Conservation (phyloP, 2,113 vertebrate species). For the Trinectes maculatus region DNA sequence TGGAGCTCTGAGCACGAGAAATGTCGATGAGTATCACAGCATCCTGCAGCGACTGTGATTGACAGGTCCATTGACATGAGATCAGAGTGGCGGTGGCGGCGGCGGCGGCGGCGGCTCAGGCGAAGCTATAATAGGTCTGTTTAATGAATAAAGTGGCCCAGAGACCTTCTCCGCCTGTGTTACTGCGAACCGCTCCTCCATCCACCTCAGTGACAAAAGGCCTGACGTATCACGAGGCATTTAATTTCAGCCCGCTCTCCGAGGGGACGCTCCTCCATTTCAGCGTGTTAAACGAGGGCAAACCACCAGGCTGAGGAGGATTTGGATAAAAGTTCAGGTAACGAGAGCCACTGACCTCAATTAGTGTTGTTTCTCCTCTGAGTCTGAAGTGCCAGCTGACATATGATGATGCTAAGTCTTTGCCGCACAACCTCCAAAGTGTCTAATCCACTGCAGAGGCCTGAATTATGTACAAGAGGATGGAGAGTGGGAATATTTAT, state of each 20-base stretch:
- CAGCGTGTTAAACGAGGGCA: slow-evolving; percentile 60
- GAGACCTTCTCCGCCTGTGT: slow-evolving; percentile 41
- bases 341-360: slow-evolving; percentile 71
- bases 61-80: slow-evolving; percentile 61
- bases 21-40: slow-evolving; percentile 32
- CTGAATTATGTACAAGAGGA: slow-evolving; percentile 35
- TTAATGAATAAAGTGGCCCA: slow-evolving; percentile 62
- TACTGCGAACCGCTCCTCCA: slow-evolving; percentile 24
- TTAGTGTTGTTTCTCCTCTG: slow-evolving; percentile 65
- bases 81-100: slow-evolving; percentile 1
- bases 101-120: slow-evolving; percentile 17
- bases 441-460: background rate
- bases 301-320: slow-evolving; percentile 50
- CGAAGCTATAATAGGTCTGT: slow-evolving; percentile 55
- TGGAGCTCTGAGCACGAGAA: slow-evolving; percentile 5
- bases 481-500: background rate
- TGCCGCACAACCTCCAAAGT: slow-evolving; percentile 5
- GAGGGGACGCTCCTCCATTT: slow-evolving; percentile 69
- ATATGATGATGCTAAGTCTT: slow-evolving; percentile 29
- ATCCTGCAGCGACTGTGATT: slow-evolving; percentile 47
- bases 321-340: slow-evolving; percentile 47
- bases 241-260: slow-evolving; percentile 70
- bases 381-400: slow-evolving; percentile 36
- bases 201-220: slow-evolving; percentile 57
- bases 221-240: slow-evolving; percentile 64